A percentile compares a stretch with the other conserved stretches of the same genome.
Conservation (phyloP, 1,140 invertebrate species). For the Argopecten irradians region DNA sequence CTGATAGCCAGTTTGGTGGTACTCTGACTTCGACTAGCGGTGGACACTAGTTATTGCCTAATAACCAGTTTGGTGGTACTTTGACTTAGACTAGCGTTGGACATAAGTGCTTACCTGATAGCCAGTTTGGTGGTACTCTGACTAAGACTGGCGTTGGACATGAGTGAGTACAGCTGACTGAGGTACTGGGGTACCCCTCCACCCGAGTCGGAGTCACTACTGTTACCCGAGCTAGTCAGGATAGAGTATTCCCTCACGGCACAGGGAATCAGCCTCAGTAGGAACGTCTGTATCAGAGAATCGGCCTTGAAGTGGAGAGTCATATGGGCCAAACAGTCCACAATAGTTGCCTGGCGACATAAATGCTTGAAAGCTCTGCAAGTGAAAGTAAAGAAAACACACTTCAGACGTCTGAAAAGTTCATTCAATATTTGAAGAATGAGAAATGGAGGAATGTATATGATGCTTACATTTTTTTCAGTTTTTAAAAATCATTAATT, state of each 20-base stretch:
- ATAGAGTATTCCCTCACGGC: constrained; percentile 60
- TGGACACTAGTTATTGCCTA: no score
- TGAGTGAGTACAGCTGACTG: constrained; percentile 48
- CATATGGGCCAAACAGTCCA: constrained; percentile 53
- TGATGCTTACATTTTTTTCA: no score
- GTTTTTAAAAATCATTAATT: no score
- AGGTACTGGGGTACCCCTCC: constrained; percentile 45
- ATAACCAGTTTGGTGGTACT: no score
- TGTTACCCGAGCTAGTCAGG: constrained; percentile 58
- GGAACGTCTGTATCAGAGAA: constrained; percentile 53
- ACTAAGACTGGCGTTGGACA: constrained; percentile 49
- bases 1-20: no score
- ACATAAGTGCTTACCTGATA: not conserved
- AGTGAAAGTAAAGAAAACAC: constrained; percentile 35
- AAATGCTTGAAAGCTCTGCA: constrained; percentile 67
- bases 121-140: not conserved
- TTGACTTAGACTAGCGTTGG: no score
- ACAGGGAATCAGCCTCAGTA: constrained; percentile 61
- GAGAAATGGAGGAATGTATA: no score
- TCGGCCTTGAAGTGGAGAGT: constrained; percentile 52
- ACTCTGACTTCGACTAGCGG: no score
- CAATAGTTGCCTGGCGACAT: constrained; percentile 55
- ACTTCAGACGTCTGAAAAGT: no score
- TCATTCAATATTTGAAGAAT: no score
- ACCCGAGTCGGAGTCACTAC: constrained; percentile 58